phyloP scores from a whole-genome alignment of 2,113 vertebrate species.

The Mustela nigripes region DNA sequence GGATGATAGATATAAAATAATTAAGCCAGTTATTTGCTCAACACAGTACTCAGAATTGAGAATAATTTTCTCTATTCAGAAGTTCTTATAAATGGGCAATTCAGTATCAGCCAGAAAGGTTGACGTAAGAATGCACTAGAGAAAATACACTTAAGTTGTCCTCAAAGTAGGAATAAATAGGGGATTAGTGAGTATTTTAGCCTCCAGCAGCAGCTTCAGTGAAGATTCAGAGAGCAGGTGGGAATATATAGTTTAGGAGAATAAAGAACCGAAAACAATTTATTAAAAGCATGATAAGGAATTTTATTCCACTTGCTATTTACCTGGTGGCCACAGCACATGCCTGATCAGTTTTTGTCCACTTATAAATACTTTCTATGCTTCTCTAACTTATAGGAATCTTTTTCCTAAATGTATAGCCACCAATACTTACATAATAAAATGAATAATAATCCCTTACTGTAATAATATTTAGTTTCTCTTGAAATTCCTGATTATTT shows the following conservation, averaged over 20 bases:
- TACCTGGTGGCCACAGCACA: conserved; percentile 89
- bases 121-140: neutral
- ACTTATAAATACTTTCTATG: neutral
- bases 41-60: neutral
- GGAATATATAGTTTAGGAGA: conserved; percentile 12
- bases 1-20: conserved; percentile 12
- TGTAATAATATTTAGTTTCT: neutral
- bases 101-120: neutral
- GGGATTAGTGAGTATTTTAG: neutral
- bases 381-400: neutral
- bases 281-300: conserved; percentile 89
- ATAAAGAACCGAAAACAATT: conserved; percentile 89
- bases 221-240: neutral
- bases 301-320: conserved; percentile 93
- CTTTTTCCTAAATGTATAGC: neutral
- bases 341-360: conserved; percentile 85
- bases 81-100: neutral
- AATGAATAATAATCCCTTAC: neutral
- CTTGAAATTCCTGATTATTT: neutral
- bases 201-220: neutral
- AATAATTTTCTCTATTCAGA: conserved; percentile 3
- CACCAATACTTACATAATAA: neutral
- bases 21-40: neutral
- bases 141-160: conserved; percentile 38
- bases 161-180: neutral